Evolutionary conservation across 2,888 invertebrate genomes (phyloP), one percentile per base, ranked within the genome.

Genomic region (Dolomedes plantarius): DNA sequence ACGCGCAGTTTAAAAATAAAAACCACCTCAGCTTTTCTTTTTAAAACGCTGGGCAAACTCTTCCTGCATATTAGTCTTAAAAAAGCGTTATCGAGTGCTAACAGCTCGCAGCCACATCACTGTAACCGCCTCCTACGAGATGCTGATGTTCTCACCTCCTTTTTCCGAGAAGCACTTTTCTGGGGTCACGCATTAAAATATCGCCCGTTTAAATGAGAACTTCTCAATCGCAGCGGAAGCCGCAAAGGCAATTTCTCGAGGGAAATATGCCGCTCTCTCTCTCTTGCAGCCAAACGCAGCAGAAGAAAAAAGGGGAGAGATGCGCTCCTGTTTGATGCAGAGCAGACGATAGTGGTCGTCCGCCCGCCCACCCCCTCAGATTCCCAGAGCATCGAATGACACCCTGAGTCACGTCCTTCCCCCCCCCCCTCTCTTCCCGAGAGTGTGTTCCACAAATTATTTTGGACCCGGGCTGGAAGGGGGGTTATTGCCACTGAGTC

Each of bases 301-400:
- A 1, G 16, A 29, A 65, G 65, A 13, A 7, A 29, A 65, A 29
- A 29, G 29, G 23, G 65, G 5, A 65, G n/a, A 2, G 1, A 9
- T 31, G 1, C n/a, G 13, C 23, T 28, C 65, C 29, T n/a, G 16
- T 72, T 76, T 82, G 82, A 82, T 82, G 69, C 29, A 32, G 64
- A 19, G 75, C 82, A 82, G 76, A 76, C 80, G 68, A 74, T 68
- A 28, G 65, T 56, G 56, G 56, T 31, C 65, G 65, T n/a, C 28
- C 65, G 19, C 64, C 46, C 29, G 41, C 7, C 23, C 19, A 56
- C 41, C 39, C 13, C 39, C n/a, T 13, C 41, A 62, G 41, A 65
- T 82, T 82, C 82, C 82, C 82, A 82, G 64, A 76, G 76, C 76
- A 82, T 82, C 82, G 62, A 64, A 82, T 82, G 76, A 76, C 82